Base-by-base conservation (phyloP, 1,140 invertebrate genomes). In the Caenorhabditis tropicalis region DNA sequence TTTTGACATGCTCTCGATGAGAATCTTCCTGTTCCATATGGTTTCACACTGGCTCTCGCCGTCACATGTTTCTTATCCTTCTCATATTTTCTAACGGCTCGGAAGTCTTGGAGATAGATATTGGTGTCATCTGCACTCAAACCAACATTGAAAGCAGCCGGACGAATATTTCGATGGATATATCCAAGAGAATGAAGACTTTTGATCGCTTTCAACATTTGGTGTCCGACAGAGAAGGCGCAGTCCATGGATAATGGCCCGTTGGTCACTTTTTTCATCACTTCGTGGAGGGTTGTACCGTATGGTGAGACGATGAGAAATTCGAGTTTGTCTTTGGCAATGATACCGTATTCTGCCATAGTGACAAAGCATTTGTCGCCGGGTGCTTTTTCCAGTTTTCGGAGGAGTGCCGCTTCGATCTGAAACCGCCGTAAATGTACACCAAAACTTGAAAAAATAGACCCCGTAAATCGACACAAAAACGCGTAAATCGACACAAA, bases 261-360 rank as follows among this genome's bases (percentile, higher is more conserved):
- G 5, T 24, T 74, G 27, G 15, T 5, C 6, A 15, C 9, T 19
- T 74, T 74, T 24, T 74, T 74, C 65, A 43, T 74, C 1, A 74
- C n/a, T 10, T 74, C 65, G n/a, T 74, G 21, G 12, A 74, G 19
- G 2, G 65, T 24, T n/a, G 65, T n/a, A 24, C 65, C 65, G 15
- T 21, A 74, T 39, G 36, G 36, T 24, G 65, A 74, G n/a, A 74
- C 65, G 36, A 74, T 74, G 36, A 74, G 65, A 24, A 74, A 74
- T 24, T 74, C 65, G 19, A 74, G 4, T 74, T 74, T 74, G 36
- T 74, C 65, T 24, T 74, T 74, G 2, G 36, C 6, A 46, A 74
- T 39, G 27, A n/a, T 74, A 5, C 65, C 65, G 36, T 43, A 74
- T 24, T 74, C 65, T 74, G 36, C 15, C 65, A 74, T 74, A 1